A percentile compares a stretch with the other conserved stretches of the same genome.
Evolutionary conservation across 2,888 invertebrate species (phyloP).

Genomic region (Ecdyonurus torrentis): DNA sequence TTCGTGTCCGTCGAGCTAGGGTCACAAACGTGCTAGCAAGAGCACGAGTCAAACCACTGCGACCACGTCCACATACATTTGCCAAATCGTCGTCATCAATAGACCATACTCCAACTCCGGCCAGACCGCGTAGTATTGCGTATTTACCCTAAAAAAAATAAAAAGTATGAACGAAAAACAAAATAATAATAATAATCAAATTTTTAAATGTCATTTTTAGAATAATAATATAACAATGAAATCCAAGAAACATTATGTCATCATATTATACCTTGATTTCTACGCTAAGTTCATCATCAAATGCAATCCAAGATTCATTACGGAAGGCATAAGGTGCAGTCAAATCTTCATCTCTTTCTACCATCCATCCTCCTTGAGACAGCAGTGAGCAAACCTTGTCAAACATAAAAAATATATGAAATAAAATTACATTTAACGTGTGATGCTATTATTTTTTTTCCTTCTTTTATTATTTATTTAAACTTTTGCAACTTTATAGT

Average conservation of each 20-base stretch:
- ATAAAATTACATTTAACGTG: neutral
- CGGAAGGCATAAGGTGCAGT: conserved; percentile 62
- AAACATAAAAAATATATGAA: conserved; percentile 4
- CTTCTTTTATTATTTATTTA: neutral
- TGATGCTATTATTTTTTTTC: too few relatives aligned
- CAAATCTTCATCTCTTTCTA: conserved; percentile 60
- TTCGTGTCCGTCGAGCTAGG: conserved; percentile 44
- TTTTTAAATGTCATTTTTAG: neutral
- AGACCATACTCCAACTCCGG: conserved; percentile 43
- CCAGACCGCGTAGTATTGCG: conserved; percentile 48
- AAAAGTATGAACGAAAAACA: neutral
- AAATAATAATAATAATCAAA: neutral
- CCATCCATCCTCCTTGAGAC: conserved; percentile 43
- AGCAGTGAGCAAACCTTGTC: conserved; percentile 35
- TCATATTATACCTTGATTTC: conserved; percentile 56
- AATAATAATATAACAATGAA: neutral
- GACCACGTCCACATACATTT: conserved; percentile 16
- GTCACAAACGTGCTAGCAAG: conserved; percentile 25
- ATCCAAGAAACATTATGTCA: neutral
- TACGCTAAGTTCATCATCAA: conserved; percentile 53
- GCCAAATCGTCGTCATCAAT: conserved; percentile 40
- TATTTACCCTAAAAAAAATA: conserved; percentile 40
- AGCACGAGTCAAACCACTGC: conserved; percentile 16
- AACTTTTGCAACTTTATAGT: too few relatives aligned
- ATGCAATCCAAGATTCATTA: conserved; percentile 53